Conservation (phyloP, 2,797 vertebrate genomes). For the Hyperoplus immaculatus region DNA sequence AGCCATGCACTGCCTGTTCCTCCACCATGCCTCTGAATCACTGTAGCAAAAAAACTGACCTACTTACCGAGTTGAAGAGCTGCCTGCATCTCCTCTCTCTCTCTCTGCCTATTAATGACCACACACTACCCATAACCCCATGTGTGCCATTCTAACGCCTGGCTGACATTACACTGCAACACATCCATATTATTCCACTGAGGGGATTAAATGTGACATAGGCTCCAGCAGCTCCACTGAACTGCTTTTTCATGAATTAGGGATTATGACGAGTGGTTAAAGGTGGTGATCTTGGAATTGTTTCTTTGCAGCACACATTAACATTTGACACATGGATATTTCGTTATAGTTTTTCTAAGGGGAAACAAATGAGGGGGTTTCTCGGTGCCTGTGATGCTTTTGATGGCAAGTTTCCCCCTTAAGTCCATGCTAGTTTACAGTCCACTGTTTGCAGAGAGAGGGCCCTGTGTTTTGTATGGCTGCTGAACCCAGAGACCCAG, state of each 20-base stretch:
- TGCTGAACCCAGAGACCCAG: conserved; percentile 35
- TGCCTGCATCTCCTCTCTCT: conserved; percentile 68
- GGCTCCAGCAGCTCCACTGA: conserved; percentile 4
- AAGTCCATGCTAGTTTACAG: conserved; percentile 21
- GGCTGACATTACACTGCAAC: conserved; percentile 45
- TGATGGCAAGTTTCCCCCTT: conserved; percentile 5
- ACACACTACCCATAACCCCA: conserved; percentile 49
- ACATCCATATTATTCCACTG: conserved; percentile 11
- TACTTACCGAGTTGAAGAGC: conserved; percentile 82
- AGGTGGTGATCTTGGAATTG: conserved; percentile 15
- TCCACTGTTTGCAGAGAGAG: conserved; percentile 43
- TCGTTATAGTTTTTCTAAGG: neutral
- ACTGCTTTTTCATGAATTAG: neutral
- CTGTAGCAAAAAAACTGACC: conserved; percentile 86
- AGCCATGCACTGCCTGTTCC: conserved; percentile 46
- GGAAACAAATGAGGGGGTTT: neutral
- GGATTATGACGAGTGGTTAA: neutral
- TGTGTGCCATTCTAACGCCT: conserved; percentile 48
- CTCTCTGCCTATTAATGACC: conserved; percentile 69
- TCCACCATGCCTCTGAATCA: conserved; percentile 76
- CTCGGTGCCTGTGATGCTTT: neutral
- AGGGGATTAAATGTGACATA: conserved; percentile 6
- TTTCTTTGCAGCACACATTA: neutral
- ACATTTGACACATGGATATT: neutral
- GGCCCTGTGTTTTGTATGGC: conserved; percentile 60